A percentile compares a stretch with the other conserved stretches of the same genome.
Conservation (phyloP, 2,888 invertebrate genomes). For the Phaonia tiefii region DNA sequence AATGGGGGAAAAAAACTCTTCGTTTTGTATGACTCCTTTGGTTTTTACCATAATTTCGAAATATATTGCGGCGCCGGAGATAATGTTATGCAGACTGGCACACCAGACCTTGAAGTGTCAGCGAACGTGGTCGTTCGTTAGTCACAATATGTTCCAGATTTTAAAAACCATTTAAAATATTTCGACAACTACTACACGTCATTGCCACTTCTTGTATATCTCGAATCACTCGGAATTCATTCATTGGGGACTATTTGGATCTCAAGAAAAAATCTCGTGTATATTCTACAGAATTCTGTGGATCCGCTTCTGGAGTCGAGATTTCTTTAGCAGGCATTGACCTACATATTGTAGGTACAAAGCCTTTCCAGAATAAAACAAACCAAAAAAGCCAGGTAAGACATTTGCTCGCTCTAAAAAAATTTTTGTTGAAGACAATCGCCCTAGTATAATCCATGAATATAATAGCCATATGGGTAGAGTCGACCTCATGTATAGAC, state of each 20-base stretch:
- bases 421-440: no score
- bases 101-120: conserved; percentile 58
- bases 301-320: conserved; percentile 55
- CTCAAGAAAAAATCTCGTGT: background rate
- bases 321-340: conserved; percentile 56
- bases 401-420: no score
- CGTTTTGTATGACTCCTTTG: conserved; percentile 7
- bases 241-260: background rate
- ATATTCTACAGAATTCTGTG: background rate
- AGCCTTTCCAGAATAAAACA: no score
- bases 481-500: no score
- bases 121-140: conserved; percentile 61
- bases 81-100: conserved; percentile 52
- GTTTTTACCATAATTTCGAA: background rate
- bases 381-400: no score
- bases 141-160: conserved; percentile 36
- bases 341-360: conserved; percentile 47
- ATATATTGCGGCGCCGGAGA: conserved; percentile 60
- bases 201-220: conserved; percentile 35
- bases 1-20: no score
- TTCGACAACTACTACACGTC: conserved; percentile 46
- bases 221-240: background rate
- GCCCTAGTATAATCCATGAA: no score
- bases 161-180: conserved; percentile 42
- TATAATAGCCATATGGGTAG: no score